Base-by-base conservation (phyloP, 2,797 vertebrate genomes). In the Lepilemur septentrionalis region DNA sequence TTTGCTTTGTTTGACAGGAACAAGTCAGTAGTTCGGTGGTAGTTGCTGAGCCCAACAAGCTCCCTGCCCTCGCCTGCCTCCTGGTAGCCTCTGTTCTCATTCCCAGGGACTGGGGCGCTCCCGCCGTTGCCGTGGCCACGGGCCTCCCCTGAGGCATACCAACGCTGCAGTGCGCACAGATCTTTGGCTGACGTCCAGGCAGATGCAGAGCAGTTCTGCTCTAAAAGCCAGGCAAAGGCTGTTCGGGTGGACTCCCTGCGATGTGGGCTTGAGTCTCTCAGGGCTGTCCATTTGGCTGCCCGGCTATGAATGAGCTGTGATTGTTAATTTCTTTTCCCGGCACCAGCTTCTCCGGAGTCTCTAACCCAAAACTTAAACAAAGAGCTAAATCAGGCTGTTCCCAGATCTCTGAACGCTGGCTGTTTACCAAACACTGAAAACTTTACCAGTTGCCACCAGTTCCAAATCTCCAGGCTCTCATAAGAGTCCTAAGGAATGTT, bases 121-220 rank as follows among this genome's bases (percentile, higher is more conserved):
- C 87, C 48, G 12, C 46, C 7, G 79, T 97, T 94, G 96, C 97
- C 41, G 95, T 95, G 91, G 78, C 84, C 82, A 95, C 82, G 1
- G 50, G 95, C 89, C 95, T 96, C 89, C 17, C 82, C 96, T 96
- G 84, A 57, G 94, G 89, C 96, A 97, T 95, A 95, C 92, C 92
- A 96, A 94, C 11, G 0, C 92, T 48, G 80, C 14, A 48, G 55
- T 67, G 93, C 23, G 80, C 88, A 35, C 17, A 55, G 91, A 65
- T 65, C 90, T 57, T 89, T 96, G 96, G 96, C 89, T 1, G 12
- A 17, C 30, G 0, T 52, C 96, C 95, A 94, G 88, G 78, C 96
- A 97, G 96, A 95, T 82, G 92, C 92, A 70, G 91, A 85, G 55
- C 92, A 28, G 48, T 50, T 78, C 79, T 83, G 35, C 35, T 94